A percentile compares a stretch with the other conserved stretches of the same genome.
phyloP scores from a whole-genome alignment of 1,140 invertebrate species.

The Microplitis demolitor region DNA sequence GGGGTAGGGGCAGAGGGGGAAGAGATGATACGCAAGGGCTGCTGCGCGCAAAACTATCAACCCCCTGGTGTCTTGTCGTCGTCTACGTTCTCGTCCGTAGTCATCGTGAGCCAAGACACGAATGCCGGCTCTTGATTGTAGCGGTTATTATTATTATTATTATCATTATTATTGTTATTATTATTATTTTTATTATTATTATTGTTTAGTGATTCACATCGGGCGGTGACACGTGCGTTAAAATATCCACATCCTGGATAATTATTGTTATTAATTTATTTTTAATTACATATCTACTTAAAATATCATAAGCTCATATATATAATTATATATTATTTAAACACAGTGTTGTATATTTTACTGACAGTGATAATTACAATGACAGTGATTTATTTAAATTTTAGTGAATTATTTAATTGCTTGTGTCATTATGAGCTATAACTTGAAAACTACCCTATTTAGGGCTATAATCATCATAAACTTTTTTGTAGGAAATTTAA shows the following conservation, averaged over 20 bases:
- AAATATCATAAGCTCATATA: too few relatives aligned
- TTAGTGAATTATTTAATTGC: neutral
- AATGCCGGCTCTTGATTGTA: conserved; percentile 15
- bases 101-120: neutral
- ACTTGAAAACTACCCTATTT: neutral
- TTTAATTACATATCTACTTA: neutral
- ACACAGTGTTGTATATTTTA: too few relatives aligned
- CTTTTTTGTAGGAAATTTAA: neutral
- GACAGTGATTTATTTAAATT: too few relatives aligned
- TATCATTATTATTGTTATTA: conserved; percentile 26
- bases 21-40: conserved; percentile 33
- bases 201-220: conserved; percentile 52
- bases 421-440: too few relatives aligned
- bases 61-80: conserved; percentile 25
- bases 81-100: conserved; percentile 5
- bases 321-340: too few relatives aligned
- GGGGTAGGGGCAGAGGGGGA: conserved; percentile 31
- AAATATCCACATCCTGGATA: neutral
- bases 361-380: neutral
- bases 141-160: too few relatives aligned
- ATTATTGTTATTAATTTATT: neutral
- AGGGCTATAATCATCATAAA: neutral
- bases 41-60: conserved; percentile 31
- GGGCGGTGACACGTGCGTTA: conserved; percentile 52
- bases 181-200: neutral